Evolutionary conservation across 2,888 invertebrate species (phyloP).

Genomic region (Drosophila kuntzei): DNA sequence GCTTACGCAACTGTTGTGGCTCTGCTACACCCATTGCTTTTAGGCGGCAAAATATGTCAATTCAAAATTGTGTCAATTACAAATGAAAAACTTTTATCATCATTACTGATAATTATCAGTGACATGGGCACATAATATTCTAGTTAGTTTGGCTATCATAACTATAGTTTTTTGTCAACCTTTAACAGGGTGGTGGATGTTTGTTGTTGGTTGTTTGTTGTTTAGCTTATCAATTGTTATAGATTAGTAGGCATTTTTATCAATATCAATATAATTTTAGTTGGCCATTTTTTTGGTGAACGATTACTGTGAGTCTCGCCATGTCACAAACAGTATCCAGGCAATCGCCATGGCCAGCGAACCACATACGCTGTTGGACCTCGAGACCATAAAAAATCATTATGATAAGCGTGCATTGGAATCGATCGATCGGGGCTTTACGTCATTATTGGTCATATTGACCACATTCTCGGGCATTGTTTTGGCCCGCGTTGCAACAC

Average conservation of each 20-base stretch:
- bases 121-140: neutral
- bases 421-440: constrained; percentile 60
- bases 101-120: neutral
- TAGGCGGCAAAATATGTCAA: neutral
- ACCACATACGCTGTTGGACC: neutral
- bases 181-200: neutral
- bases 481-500: constrained; percentile 62
- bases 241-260: constrained; percentile 48
- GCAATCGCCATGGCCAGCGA: constrained; percentile 45
- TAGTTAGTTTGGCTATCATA: neutral
- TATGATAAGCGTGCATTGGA: constrained; percentile 61
- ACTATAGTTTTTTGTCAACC: neutral
- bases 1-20: constrained; percentile 29
- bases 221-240: constrained; percentile 19
- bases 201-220: neutral
- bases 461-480: constrained; percentile 67
- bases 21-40: neutral
- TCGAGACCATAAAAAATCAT: neutral
- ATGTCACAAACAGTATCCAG: constrained; percentile 39
- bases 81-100: neutral
- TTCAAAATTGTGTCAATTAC: neutral
- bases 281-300: constrained; percentile 16
- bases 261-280: constrained; percentile 30
- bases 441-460: constrained; percentile 70
- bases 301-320: constrained; percentile 4